A percentile compares a stretch with the other conserved stretches of the same genome.
Evolutionary conservation across 1,140 invertebrate genomes (phyloP).

Genomic region (Macrosteles quadrilineatus): DNA sequence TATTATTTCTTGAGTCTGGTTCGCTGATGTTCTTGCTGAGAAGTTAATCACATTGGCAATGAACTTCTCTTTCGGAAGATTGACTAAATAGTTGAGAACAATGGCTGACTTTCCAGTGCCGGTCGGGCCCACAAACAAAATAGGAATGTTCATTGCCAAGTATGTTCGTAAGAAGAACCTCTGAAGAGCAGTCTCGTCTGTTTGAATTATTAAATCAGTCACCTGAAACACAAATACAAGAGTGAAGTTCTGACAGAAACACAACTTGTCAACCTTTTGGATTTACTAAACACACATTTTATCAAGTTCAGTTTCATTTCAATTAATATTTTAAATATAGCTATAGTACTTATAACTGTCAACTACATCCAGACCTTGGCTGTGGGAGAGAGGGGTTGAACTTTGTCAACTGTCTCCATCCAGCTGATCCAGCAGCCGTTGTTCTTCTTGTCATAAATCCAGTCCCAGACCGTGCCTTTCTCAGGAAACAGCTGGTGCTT

Average conservation of each 20-base stretch:
- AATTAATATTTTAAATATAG: no score
- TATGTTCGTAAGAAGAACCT: conserved; percentile 73
- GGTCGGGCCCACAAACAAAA: conserved; percentile 89
- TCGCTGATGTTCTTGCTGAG: conserved; percentile 84
- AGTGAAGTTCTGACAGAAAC: no score
- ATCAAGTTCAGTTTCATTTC: no score
- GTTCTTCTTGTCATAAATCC: conserved; percentile 81
- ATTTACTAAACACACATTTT: no score
- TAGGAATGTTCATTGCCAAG: conserved; percentile 61
- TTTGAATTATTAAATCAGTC: conserved; percentile 81
- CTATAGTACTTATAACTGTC: no score
- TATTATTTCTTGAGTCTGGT: conserved; percentile 87
- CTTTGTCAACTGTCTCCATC: conserved; percentile 65
- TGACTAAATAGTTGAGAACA: conserved; percentile 74
- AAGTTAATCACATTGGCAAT: conserved; percentile 88
- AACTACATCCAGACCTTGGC: no score
- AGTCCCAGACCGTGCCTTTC: conserved; percentile 78
- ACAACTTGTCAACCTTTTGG: no score
- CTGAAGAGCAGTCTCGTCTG: conserved; percentile 81
- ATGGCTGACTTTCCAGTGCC: conserved; percentile 95
- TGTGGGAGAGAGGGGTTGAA: conserved; percentile 51
- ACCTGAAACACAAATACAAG: no score
- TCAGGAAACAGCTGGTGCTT: conserved; percentile 90
- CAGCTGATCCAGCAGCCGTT: conserved; percentile 80
- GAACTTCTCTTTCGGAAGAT: conserved; percentile 78